phyloP scores from a whole-genome alignment of 2,113 vertebrate genomes.

The Nesoenas mayeri region DNA sequence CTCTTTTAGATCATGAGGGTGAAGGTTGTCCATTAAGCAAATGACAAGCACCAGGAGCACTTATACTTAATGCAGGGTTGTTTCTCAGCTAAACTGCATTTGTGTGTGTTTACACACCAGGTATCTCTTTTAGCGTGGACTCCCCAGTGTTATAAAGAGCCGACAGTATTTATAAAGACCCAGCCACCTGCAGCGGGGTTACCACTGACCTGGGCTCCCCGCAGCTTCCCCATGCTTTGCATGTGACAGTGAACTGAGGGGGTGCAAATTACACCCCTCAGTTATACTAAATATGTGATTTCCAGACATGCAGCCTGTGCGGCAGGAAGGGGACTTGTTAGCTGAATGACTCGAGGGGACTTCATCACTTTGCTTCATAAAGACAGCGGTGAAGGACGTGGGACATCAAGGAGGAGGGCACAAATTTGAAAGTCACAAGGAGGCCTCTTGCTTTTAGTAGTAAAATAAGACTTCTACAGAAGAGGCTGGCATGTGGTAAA shows the following conservation, averaged over 20 bases:
- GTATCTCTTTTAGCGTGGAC: neutral
- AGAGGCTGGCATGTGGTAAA: neutral
- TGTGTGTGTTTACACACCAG: neutral
- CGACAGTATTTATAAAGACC: neutral
- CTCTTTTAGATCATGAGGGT: neutral
- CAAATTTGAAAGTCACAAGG: neutral
- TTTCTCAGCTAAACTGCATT: neutral
- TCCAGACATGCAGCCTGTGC: neutral
- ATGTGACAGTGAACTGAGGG: neutral
- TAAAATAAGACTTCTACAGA: neutral
- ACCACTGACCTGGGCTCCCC: neutral
- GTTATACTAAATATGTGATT: neutral
- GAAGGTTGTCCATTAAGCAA: neutral
- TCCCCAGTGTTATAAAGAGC: neutral
- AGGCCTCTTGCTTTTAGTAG: neutral
- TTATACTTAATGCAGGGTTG: neutral
- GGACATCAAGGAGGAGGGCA: neutral
- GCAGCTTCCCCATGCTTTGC: neutral
- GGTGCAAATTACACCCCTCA: neutral
- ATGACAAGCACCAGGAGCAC: neutral
- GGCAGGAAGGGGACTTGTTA: neutral
- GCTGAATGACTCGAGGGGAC: neutral
- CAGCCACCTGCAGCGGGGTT: neutral
- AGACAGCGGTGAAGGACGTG: accelerated
- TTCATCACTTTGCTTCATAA: neutral